Conservation (phyloP, 2,888 invertebrate genomes). For the Chydorus sphaericus region DNA sequence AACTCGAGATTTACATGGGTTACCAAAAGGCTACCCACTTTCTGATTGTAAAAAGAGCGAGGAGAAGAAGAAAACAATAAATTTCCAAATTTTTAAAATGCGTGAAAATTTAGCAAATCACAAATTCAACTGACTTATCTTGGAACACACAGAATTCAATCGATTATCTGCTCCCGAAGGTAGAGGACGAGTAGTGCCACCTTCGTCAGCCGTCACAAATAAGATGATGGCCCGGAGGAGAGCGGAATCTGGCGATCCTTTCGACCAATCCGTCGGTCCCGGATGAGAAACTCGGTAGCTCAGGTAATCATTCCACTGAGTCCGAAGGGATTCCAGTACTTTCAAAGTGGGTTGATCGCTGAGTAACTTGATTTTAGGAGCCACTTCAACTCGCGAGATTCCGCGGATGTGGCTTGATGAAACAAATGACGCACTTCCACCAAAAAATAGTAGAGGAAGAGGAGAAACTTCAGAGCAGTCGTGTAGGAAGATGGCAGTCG, state of each 20-base stretch:
- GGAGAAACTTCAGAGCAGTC: conserved; percentile 71
- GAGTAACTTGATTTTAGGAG: too few relatives aligned
- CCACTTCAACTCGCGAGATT: conserved; percentile 53
- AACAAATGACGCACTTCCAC: conserved; percentile 57
- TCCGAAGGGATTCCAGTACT: neutral
- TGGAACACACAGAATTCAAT: too few relatives aligned
- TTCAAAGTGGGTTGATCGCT: too few relatives aligned
- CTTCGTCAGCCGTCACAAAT: neutral
- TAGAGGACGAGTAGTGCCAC: too few relatives aligned
- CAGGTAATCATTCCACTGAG: neutral
- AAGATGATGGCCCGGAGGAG: conserved; percentile 2
- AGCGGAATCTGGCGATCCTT: neutral
- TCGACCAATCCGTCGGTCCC: conserved; percentile 6
- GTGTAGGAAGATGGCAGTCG: conserved; percentile 47
- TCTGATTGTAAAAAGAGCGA: too few relatives aligned
- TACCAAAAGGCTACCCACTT: too few relatives aligned
- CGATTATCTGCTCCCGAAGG: too few relatives aligned
- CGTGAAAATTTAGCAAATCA: too few relatives aligned
- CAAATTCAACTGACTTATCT: too few relatives aligned
- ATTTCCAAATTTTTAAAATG: too few relatives aligned
- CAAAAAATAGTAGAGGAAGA: conserved; percentile 71
- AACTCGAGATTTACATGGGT: too few relatives aligned
- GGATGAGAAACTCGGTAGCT: conserved; percentile 8
- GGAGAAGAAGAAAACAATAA: too few relatives aligned
- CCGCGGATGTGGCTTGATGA: conserved; percentile 58